These are phyloP conservation scores for Heteromurus nitidus DNA, from an alignment of 2,888 invertebrate species.

Conservation along the genomic window DNA sequence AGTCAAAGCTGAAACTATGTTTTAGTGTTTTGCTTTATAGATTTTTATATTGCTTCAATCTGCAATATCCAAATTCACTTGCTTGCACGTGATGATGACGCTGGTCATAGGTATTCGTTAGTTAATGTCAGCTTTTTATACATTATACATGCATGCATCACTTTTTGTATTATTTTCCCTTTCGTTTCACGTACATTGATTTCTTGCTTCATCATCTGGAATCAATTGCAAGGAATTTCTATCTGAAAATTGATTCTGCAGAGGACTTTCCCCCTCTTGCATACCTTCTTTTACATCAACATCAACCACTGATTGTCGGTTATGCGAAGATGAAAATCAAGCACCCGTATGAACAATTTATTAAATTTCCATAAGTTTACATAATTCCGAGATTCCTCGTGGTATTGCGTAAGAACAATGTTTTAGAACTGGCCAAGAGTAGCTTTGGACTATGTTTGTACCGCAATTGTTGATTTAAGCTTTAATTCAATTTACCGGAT, in stretches of 20 bases:
- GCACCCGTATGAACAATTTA: too few species aligned
- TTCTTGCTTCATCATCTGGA: slow-evolving; percentile 60
- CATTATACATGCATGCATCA: neutral
- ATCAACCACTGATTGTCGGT: too few species aligned
- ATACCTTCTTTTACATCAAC: too few species aligned
- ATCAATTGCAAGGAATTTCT: slow-evolving; percentile 32
- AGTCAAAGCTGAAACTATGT: slow-evolving; percentile 18
- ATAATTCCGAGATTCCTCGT: too few species aligned
- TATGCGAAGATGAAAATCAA: too few species aligned
- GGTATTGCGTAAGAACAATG: too few species aligned
- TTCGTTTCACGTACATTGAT: slow-evolving; percentile 47
- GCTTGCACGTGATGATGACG: slow-evolving; percentile 41
- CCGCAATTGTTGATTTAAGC: too few species aligned
- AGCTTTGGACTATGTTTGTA: too few species aligned
- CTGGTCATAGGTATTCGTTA: neutral
- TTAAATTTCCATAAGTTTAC: too few species aligned
- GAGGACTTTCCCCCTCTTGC: too few species aligned
- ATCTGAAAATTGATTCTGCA: slow-evolving; percentile 2
- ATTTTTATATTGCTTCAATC: neutral
- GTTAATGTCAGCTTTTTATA: neutral
- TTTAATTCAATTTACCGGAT: slow-evolving; percentile 58
- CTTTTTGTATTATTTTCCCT: slow-evolving; percentile 30
- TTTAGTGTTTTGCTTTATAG: neutral
- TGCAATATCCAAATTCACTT: neutral
- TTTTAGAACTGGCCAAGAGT: too few species aligned